phyloP scores from a whole-genome alignment of 1,140 invertebrate genomes.

The Zeugodacus cucurbitae region DNA sequence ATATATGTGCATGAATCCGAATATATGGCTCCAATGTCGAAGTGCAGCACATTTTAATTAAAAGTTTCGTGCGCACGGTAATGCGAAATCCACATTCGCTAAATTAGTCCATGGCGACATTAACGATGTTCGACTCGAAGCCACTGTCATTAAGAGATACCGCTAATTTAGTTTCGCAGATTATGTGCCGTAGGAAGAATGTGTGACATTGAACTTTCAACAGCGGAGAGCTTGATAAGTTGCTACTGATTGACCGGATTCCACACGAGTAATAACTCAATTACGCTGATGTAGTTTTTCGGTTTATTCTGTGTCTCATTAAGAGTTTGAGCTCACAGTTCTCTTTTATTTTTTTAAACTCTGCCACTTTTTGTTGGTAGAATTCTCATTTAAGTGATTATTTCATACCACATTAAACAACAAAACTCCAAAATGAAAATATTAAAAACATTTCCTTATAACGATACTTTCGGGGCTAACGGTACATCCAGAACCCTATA shows the following conservation, averaged over 20 bases:
- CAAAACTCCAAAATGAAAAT: too few relatives aligned
- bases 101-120: neutral
- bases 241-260: neutral
- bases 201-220: neutral
- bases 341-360: too few relatives aligned
- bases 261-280: neutral
- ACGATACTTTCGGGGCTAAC: too few relatives aligned
- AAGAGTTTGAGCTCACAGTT: too few relatives aligned
- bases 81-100: conserved; percentile 3
- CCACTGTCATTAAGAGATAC: neutral
- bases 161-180: conserved; percentile 1
- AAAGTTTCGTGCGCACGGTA: conserved; percentile 1
- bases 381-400: too few relatives aligned
- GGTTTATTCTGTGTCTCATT: too few relatives aligned
- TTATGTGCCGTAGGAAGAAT: neutral
- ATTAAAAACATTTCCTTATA: too few relatives aligned
- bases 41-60: conserved; percentile 35
- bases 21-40: neutral
- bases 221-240: neutral
- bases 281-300: neutral
- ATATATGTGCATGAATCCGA: neutral
- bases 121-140: neutral
- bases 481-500: too few relatives aligned
- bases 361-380: too few relatives aligned
- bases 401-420: too few relatives aligned